phyloP scores from a whole-genome alignment of 35 echinoderm and acorn worm genomes.

The Ophiothrix spiculata region DNA sequence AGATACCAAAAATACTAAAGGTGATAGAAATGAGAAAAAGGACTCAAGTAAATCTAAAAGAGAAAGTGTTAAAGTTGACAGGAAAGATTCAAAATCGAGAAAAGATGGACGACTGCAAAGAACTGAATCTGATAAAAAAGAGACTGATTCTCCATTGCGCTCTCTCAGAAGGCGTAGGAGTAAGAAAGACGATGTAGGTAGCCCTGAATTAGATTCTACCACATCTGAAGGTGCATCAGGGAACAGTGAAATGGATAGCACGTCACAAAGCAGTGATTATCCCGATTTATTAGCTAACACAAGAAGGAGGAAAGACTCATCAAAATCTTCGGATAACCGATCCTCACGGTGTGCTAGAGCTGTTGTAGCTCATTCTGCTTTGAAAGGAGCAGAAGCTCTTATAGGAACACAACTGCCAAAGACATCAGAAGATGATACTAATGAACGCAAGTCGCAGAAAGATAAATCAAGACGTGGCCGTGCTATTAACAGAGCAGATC shows the following conservation, averaged over 20 bases:
- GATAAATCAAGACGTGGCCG: slow-evolving; percentile 67
- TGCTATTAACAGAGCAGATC: slow-evolving; percentile 62
- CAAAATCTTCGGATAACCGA: slow-evolving; percentile 28
- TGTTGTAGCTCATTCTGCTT: slow-evolving; percentile 65
- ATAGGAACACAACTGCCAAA: slow-evolving; percentile 74
- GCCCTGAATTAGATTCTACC: slow-evolving; percentile 2
- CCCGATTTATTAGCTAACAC: slow-evolving; percentile 76
- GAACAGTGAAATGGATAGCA: slow-evolving; percentile 31
- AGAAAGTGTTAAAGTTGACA: neutral
- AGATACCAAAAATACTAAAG: slow-evolving; percentile 17
- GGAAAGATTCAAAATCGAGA: neutral
- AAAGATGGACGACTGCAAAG: neutral
- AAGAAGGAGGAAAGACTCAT: slow-evolving; percentile 38
- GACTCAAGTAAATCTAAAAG: neutral
- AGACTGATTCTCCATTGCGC: slow-evolving; percentile 31
- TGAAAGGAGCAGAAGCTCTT: slow-evolving; percentile 70
- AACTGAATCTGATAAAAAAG: slow-evolving; percentile 30
- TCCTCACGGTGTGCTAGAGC: slow-evolving; percentile 37
- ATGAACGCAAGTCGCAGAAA: slow-evolving; percentile 72
- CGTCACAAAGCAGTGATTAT: slow-evolving; percentile 47
- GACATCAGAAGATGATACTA: slow-evolving; percentile 40
- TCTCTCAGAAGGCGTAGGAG: slow-evolving; percentile 39
- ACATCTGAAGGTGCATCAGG: slow-evolving; percentile 8
- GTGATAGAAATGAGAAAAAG: slow-evolving; percentile 7
- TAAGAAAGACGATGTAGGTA: slow-evolving; percentile 32